Base-by-base conservation (phyloP, 2,113 vertebrate genomes). In the Eidolon helvum region DNA sequence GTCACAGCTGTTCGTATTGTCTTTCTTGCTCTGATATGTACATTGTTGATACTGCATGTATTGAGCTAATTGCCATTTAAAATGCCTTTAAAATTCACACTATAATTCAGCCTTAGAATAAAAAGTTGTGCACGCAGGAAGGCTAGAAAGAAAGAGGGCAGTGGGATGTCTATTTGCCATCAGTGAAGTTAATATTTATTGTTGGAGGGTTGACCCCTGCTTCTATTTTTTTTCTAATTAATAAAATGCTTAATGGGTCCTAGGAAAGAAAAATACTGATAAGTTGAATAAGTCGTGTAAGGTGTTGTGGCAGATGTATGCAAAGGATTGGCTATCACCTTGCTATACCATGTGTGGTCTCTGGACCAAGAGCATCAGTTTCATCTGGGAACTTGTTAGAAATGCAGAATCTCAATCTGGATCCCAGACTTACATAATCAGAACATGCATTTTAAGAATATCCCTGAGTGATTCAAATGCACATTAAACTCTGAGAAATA, bases 161-260 rank as follows among this genome's bases (percentile, higher is more conserved):
- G 11, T 66, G 59, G 61, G 63, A 1, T 12, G 9, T 87, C 24
- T 71, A 28, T 88, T 92, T 88, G 35, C 38, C 80, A 48, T 57
- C 28, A 89, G 6, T n/a, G 61, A 65, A 7, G 7, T 69, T 90
- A 45, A 43, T 79, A 66, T 24, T 87, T 91, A 66, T 61, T 7
- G 0, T 21, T 92, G 24, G 30, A 88, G 10, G 40, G 9, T 50
- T 59, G 79, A 61, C 2, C 15, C 4, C 33, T 5, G 33, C 82
- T 85, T 95, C 55, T 80, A 55, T 88, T 61, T 94, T 94, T 77
- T 12, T 74, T 94, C 7, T 85, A 88, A 88, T 85, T 71, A 88
- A 66, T 63, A 38, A 95, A 91, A 80, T 66, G 26, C 21, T 69
- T 92, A 45, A 40, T 71, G 22, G 10, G 9, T 85, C 30, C 28